Base-by-base conservation (phyloP, 2,888 invertebrate genomes). In the Subacronicta megacephala region DNA sequence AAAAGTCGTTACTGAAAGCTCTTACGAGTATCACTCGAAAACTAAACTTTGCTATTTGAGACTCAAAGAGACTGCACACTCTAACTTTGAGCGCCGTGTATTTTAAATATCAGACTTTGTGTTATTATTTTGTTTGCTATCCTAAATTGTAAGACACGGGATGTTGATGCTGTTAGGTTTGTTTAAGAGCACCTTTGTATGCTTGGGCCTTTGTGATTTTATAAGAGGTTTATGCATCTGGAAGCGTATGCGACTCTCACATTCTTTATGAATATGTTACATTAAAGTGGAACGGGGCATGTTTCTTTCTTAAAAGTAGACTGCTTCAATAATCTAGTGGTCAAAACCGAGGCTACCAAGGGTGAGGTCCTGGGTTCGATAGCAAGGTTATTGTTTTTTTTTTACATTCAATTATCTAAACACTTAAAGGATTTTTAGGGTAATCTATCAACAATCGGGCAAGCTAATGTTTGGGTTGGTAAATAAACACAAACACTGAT, bases 1-100 rank as follows among this genome's bases (percentile, higher is more conserved):
- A 41, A 58, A 62, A 62, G 55, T 55, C 58, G 23, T 52, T 62
- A 43, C 52, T 52, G 43, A 66, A 61, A 59, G 56, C 61, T 57
- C 53, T 61, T 52, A 58, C 44, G 6, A 35, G 20, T 59, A 64
- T 64, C 59, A 57, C 35, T 29, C 6, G 15, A 57, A 62, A 51
- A 53, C 51, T 55, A 31, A 69, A 70, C 49, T 67, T 50, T 26
- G 62, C 50, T 57, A 44, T 45, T 12, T 49, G 51, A 50, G 49
- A 51, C 47, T 53, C 57, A 62, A 56, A 61, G 72, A 59, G 57
- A 62, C 53, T 63, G 60, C 56, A 26, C 46, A 10, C 3, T 31
- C 26, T 20, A 17, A 62, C 29, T 72, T 65, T 49, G 41, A 46
- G 47, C 7, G 23, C 42, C 23, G 36, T 44, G 18, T 55, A 36